Base-by-base conservation (phyloP, 2,888 invertebrate species). In the Beris morrisii region DNA sequence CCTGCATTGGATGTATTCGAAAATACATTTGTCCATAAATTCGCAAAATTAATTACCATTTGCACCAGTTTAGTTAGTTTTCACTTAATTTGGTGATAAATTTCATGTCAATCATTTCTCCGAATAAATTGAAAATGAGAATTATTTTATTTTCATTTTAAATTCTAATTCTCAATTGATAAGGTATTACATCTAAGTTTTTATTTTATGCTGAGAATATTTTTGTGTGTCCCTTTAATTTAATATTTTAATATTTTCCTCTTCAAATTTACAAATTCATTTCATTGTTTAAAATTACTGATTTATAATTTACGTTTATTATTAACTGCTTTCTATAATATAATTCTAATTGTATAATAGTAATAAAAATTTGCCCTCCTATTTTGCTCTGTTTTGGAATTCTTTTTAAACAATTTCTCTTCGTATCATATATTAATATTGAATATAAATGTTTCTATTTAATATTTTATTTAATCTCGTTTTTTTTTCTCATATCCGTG, bases 161-260 rank as follows among this genome's bases (percentile, higher is more conserved):
- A 43, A 43, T 54, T 28, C 30, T 64, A 64, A 64, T 53, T 53
- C 12, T 38, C 44, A 53, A 53, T 45, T 55, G 54, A 54, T 48
- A 55, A 64, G 56, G 55, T 64, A 45, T 53, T 65, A 65, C 65
- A 65, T 31, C 65, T 65, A 65, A 56, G 55, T 65, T 53, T 52
- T 38, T 3, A 44, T 54, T 64, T 54, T 13, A 6, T 32, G 32
- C 44, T 53, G 50, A 64, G 54, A 45, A 28, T 64, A 30, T 31
- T 54, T 53, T 44, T 54, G 43, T 13, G 28, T 64, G 54, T 46
- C 43, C 46, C 55, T 6, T 54, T 53, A 64, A 64, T 64, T 22
- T 64, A 45, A 54, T 54, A 15, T 50, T 30, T 50, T 9, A 55
- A 56, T 46, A 59, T 7, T 59, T 54, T 28, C 7, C 30, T 6